Evolutionary conservation across 2,113 vertebrate genomes (phyloP).

Genomic region (Cettia cetti): DNA sequence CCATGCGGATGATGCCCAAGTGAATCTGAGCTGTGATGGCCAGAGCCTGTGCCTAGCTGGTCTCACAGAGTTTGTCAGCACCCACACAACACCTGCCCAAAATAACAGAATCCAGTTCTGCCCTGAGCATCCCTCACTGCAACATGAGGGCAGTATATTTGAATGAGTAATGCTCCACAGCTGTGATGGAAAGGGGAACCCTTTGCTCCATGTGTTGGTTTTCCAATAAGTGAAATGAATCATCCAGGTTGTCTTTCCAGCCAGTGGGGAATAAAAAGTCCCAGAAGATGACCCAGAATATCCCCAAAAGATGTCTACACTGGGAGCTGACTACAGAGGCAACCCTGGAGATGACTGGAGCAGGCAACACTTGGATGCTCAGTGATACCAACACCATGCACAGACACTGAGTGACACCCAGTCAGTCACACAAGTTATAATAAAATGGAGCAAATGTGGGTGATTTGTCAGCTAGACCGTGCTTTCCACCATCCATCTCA

Average conservation of each 20-base stretch:
- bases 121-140: not conserved
- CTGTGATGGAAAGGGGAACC: not conserved
- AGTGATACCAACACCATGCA: not conserved
- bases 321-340: not conserved
- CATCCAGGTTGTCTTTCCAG: not conserved
- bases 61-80: not conserved
- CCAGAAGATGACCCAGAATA: not conserved
- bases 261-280: not conserved
- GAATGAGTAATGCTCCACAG: not conserved
- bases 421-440: not conserved
- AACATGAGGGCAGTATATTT: not conserved
- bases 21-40: rapidly evolving
- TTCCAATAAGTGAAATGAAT: not conserved
- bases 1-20: not conserved
- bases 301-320: not conserved
- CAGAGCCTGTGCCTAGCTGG: not conserved
- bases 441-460: not conserved
- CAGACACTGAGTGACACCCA: not conserved
- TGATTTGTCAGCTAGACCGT: not conserved
- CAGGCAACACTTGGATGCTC: too few species aligned
- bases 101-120: not conserved
- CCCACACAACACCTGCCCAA: not conserved
- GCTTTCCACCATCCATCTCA: not conserved
- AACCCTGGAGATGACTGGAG: not conserved
- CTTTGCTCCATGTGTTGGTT: not conserved